These are phyloP conservation scores for Arion vulgaris DNA, from an alignment of 1,140 invertebrate genomes.

Conservation along the genomic window DNA sequence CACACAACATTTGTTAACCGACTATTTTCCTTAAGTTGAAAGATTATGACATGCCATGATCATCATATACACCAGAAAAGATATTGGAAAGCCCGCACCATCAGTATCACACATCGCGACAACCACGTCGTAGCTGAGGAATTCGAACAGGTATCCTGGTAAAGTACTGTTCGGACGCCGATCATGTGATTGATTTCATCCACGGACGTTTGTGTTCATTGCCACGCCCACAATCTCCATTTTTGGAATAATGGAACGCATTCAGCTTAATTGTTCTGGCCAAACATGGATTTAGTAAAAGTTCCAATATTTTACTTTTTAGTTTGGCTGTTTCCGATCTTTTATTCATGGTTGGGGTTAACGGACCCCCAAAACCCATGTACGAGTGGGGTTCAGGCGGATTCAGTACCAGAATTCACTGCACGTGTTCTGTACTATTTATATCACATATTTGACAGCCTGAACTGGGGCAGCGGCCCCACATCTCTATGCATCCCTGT, in stretches of 20 bases:
- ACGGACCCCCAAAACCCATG: background rate
- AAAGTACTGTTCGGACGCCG: background rate
- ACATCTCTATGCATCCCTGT: background rate
- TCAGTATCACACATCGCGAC: no score
- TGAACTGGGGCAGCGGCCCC: background rate
- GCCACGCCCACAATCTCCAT: slow-evolving; percentile 4
- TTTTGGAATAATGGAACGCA: slow-evolving; percentile 5
- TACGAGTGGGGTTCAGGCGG: background rate
- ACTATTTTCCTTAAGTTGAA: no score
- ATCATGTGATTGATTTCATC: background rate
- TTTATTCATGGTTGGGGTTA: background rate
- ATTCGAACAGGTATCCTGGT: no score
- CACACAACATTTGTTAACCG: no score
- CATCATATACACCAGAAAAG: no score
- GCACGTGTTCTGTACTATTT: background rate
- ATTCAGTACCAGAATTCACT: background rate
- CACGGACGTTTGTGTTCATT: background rate
- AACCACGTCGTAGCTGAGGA: no score
- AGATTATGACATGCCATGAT: no score
- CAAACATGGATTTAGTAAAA: background rate
- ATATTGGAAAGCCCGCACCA: no score
- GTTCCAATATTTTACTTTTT: background rate
- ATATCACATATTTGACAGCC: background rate
- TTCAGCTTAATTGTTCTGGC: background rate
- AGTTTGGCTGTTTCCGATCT: background rate